Base-by-base conservation (phyloP, 2,797 vertebrate genomes). In the Centropyge bicolor region DNA sequence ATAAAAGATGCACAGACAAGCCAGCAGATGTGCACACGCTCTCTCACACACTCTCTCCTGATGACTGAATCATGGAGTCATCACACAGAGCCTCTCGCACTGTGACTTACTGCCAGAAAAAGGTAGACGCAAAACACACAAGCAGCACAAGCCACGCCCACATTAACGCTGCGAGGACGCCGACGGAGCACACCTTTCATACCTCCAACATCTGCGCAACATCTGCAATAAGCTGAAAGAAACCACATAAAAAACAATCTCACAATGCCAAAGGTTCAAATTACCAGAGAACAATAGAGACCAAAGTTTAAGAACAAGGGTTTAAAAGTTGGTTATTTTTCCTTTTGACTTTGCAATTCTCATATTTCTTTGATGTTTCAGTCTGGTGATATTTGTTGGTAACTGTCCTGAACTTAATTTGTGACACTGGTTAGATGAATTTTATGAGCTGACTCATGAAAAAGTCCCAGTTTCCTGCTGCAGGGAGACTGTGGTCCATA, bases 1-100 rank as follows among this genome's bases (percentile, higher is more conserved):
- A 64, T 66, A 52, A 77, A 71, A 59, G 60, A 31, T 45, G 31
- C 7, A 24, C 67, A 55, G 45, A 48, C 45, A 41, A 48, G 22
- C 27, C 51, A 48, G 48, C 14, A 62, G 52, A 66, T 20, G 36
- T 52, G 14, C 12, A 10, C 3, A 40, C 13, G 46, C 24, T 1
- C 46, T 31, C 57, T 66, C 40, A 3, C 27, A 7, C 4, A 63
- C 48, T 49, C 59, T 68, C 45, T 71, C 59, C 43, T 40, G 60
- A 51, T 57, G 19, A 59, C 14, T 60, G 41, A 36, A 56, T 36
- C 1, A 14, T 22, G 36, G 46, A 14, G 27, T 69, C 46, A 55
- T 43, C 27, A 35, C 67, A 82, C 16, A 61, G 20, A 12, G 55
- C 14, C 60, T 73, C 22, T 56, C 40, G 36, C 19, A 49, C 20